Conservation (phyloP, 2,113 vertebrate species). For the Sturnira hondurensis region DNA sequence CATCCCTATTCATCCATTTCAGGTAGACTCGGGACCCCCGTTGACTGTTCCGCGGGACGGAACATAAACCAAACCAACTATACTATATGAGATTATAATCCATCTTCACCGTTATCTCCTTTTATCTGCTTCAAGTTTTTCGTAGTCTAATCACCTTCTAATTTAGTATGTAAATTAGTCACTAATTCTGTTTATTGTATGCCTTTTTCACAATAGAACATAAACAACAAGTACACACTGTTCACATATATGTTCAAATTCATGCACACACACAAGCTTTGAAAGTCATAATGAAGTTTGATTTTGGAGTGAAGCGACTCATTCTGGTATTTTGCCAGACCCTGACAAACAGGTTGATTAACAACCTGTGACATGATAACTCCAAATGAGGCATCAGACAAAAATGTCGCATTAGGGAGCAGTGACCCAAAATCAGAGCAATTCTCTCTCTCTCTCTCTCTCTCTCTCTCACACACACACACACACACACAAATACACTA, state of each 20-base stretch:
- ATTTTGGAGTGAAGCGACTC: neutral
- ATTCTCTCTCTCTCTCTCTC: neutral
- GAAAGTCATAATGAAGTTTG: neutral
- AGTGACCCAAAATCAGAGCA: neutral
- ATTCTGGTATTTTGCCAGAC: neutral
- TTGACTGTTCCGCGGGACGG: too few relatives aligned
- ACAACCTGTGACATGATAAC: neutral
- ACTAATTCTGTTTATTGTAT: neutral
- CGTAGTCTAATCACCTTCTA: neutral
- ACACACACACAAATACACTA: neutral
- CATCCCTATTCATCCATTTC: too few relatives aligned
- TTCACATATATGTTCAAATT: neutral
- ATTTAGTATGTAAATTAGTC: neutral
- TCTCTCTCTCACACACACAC: neutral
- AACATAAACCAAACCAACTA: neutral
- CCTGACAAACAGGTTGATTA: neutral
- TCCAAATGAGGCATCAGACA: neutral
- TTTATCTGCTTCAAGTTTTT: neutral
- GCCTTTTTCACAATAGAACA: neutral
- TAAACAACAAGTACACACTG: neutral
- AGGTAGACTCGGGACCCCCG: too few relatives aligned
- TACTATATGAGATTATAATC: neutral
- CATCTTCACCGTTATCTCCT: fast-evolving
- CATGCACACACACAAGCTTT: neutral
- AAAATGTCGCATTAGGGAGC: neutral